Evolutionary conservation across 2,888 invertebrate species (phyloP), one percentile per base, ranked within the genome.

Genomic region (Orthosia incerta): DNA sequence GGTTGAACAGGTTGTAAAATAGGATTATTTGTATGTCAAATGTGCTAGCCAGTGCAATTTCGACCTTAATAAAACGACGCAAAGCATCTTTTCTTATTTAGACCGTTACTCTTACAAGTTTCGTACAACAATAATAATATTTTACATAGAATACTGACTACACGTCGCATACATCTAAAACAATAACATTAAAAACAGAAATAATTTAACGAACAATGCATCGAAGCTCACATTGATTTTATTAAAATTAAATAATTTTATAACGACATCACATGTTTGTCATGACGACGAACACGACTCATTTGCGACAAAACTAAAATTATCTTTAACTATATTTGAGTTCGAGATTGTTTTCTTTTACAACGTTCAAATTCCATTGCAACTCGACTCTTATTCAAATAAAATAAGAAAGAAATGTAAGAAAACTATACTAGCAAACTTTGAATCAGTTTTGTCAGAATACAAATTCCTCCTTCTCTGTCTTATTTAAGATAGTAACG

Each of bases 161-260:
- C 84, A 85, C 71, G 74, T 79, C 74, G 76, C 82, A 53, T 79
- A 86, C 80, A 74, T 80, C 83, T 87, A 88, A 75, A 76, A 83
- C 68, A 77, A 92, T 92, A 92, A 92, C 63, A 92, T 90, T 90
- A 91, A 91, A 89, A 90, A 92, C 89, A 91, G 83, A 85, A 77
- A 85, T 86, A 82, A 72, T 80, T 70, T 76, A 73, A 87, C 74
- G 76, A 87, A 88, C 81, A 83, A 89, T 73, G 75, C 78, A 86
- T 81, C 82, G 67, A 84, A 79, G 84, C 85, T 82, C 74, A 76
- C 71, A 67, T 57, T 59, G 56, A 66, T 65, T 65, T 57, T 64
- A 73, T 59, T 67, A 51, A 60, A 60, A 53, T 39, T 51, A 68
- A 57, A 79, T 63, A 64, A 61, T 74, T 53, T 63, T 64, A 26